phyloP scores from a whole-genome alignment of 1,140 invertebrate genomes.

The Drosophila littoralis region DNA sequence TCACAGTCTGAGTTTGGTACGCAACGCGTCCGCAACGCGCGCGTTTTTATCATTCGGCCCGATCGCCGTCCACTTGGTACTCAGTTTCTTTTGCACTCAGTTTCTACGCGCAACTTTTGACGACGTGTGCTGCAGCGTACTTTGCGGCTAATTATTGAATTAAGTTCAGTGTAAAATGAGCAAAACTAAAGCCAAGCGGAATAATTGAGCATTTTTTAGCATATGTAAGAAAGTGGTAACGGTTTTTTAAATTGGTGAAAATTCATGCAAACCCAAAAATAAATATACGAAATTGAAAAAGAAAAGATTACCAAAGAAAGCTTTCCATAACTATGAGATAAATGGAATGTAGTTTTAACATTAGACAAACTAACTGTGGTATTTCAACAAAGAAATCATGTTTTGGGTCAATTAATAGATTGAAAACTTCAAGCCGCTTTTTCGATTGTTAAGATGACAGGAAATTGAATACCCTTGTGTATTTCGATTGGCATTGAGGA shows the following conservation, averaged over 20 bases:
- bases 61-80: constrained; percentile 11
- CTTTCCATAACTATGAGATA: neutral
- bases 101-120: constrained; percentile 32
- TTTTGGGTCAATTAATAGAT: too few species aligned
- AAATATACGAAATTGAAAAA: neutral
- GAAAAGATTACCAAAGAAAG: neutral
- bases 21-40: constrained; percentile 72
- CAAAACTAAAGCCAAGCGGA: constrained; percentile 49
- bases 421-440: too few species aligned
- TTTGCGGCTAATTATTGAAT: constrained; percentile 64
- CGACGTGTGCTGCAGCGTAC: constrained; percentile 46
- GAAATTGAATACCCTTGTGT: too few species aligned
- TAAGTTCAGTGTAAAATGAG: constrained; percentile 43
- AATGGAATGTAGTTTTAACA: neutral
- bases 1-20: constrained; percentile 67
- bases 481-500: too few species aligned
- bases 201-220: constrained; percentile 57
- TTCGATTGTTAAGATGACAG: too few species aligned
- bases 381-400: too few species aligned
- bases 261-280: neutral
- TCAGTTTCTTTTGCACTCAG: constrained; percentile 21
- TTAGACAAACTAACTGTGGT: neutral
- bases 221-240: constrained; percentile 57
- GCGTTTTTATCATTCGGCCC: constrained; percentile 27
- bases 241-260: constrained; percentile 17